phyloP scores from a whole-genome alignment of 2,797 vertebrate genomes.

The Cirrhinus mrigala region DNA sequence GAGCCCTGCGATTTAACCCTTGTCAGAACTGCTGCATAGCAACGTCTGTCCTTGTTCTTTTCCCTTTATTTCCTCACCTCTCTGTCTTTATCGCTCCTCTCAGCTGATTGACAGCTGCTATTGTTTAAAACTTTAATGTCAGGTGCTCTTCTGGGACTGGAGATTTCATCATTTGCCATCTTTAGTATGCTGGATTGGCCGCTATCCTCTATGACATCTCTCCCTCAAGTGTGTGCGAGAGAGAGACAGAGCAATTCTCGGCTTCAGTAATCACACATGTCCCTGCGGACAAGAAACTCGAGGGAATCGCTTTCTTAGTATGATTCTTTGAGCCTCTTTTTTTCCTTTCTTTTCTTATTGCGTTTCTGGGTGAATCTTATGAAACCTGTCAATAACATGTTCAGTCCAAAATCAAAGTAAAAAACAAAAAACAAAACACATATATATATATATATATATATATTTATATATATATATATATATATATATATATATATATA shows the following conservation, averaged over 20 bases:
- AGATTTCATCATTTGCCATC: conserved; percentile 78
- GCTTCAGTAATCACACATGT: conserved; percentile 66
- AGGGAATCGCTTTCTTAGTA: conserved; percentile 62
- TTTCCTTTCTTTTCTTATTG: background rate
- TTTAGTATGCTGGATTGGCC: conserved; percentile 76
- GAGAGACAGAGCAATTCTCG: conserved; percentile 51
- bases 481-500: background rate
- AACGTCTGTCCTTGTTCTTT: background rate
- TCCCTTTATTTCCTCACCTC: background rate
- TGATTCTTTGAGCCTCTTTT: conserved; percentile 39
- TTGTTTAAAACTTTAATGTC: conserved; percentile 79
- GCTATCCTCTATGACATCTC: conserved; percentile 48
- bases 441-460: background rate
- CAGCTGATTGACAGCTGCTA: conserved; percentile 76
- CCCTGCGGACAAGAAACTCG: conserved; percentile 64
- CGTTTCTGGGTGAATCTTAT: background rate
- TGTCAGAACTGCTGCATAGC: conserved; percentile 10
- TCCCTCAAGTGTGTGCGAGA: conserved; percentile 42
- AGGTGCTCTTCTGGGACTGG: conserved; percentile 73
- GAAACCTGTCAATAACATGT: background rate
- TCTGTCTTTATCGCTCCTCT: conserved; percentile 53
- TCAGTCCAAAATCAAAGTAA: background rate
- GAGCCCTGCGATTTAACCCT: background rate
- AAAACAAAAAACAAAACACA: background rate
- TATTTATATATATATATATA: background rate